Conservation (phyloP, 2,113 vertebrate genomes). For the Opisthocomus hoazin region DNA sequence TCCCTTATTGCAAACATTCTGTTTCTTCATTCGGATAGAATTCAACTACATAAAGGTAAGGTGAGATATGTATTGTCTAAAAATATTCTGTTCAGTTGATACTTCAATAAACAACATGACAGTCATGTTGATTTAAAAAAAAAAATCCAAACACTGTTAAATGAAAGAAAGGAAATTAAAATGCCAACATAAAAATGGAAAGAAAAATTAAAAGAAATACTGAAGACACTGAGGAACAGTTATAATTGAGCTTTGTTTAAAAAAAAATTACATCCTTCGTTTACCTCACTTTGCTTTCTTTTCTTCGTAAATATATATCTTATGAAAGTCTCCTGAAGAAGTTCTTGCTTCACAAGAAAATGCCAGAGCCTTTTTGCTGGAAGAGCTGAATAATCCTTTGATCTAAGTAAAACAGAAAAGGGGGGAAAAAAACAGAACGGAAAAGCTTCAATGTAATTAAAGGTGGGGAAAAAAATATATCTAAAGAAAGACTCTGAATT, state of each 20-base stretch:
- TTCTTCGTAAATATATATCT: constrained; percentile 98
- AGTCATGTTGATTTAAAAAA: neutral
- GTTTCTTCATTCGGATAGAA: neutral
- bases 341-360: constrained; percentile 95
- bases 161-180: neutral
- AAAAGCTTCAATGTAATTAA: neutral
- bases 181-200: neutral
- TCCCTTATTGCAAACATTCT: neutral
- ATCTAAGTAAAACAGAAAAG: constrained; percentile 76
- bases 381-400: constrained; percentile 88
- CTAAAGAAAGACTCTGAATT: neutral
- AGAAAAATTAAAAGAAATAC: neutral
- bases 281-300: constrained; percentile 97
- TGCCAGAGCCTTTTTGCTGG: constrained; percentile 94
- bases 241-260: neutral
- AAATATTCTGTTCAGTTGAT: neutral
- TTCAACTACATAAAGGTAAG: neutral
- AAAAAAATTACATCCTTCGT: neutral
- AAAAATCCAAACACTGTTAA: neutral
- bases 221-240: neutral
- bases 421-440: too few relatives aligned
- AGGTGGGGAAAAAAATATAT: neutral
- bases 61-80: neutral
- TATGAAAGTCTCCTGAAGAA: constrained; percentile 93
- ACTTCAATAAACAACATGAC: neutral